phyloP scores from a whole-genome alignment of 2,797 vertebrate species.

The Muscicapa comitata region DNA sequence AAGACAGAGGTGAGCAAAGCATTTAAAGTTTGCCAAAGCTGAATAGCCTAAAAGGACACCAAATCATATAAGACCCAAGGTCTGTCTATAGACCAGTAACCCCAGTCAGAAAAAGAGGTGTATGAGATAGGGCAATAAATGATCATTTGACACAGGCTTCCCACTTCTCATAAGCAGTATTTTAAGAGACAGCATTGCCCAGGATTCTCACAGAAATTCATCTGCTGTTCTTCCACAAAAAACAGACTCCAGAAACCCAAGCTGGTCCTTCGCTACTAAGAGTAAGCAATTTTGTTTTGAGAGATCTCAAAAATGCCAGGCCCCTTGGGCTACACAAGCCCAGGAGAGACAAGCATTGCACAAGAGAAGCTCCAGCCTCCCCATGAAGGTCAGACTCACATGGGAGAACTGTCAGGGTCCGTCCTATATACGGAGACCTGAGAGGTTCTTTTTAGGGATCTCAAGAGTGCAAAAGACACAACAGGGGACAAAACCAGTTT shows the following conservation, averaged over 20 bases:
- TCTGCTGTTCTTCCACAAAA: neutral
- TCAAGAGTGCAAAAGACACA: no score
- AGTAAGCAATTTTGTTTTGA: neutral
- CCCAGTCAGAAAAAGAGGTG: neutral
- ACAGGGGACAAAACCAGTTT: no score
- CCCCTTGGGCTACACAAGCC: fast-evolving
- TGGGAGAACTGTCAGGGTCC: no score
- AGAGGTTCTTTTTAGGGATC: no score
- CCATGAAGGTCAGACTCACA: neutral
- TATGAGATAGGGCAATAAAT: neutral
- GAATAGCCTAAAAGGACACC: neutral
- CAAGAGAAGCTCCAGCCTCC: neutral
- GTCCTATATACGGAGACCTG: no score
- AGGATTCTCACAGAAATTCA: neutral
- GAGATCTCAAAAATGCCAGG: neutral
- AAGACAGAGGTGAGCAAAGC: neutral
- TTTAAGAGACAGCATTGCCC: neutral
- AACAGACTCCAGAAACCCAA: neutral
- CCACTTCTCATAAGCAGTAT: neutral
- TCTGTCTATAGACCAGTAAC: neutral
- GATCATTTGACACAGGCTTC: neutral
- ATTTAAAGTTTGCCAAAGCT: neutral
- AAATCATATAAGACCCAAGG: neutral
- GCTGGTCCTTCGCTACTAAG: neutral
- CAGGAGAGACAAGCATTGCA: neutral